A percentile compares a stretch with the other conserved stretches of the same genome.
Conservation (phyloP, 2,113 vertebrate species). For the Circaetus cinerascens region DNA sequence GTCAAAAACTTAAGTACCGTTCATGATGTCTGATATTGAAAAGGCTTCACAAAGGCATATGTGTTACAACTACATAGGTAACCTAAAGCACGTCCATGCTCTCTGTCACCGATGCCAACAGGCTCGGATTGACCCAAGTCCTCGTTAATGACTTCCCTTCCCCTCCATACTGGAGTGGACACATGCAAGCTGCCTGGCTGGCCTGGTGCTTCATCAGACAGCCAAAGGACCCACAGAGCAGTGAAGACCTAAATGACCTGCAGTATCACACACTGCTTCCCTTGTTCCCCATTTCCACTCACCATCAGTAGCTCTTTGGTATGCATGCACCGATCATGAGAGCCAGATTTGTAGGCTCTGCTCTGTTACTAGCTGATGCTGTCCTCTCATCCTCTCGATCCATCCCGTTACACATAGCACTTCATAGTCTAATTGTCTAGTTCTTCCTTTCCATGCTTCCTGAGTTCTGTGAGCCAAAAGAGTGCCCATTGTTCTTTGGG, state of each 20-base stretch:
- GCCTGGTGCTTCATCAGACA: background rate
- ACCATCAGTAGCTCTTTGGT: background rate
- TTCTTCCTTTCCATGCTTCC: slow-evolving; percentile 51
- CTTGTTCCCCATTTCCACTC: background rate
- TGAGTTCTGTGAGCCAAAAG: slow-evolving; percentile 58
- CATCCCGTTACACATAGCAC: background rate
- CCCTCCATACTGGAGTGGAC: background rate
- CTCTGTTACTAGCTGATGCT: background rate
- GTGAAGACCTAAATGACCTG: background rate
- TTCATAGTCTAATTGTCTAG: slow-evolving; percentile 34
- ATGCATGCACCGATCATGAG: background rate
- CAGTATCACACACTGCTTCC: background rate
- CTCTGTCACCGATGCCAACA: background rate
- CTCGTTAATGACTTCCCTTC: background rate
- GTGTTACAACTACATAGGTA: background rate
- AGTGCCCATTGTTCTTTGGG: slow-evolving; percentile 40
- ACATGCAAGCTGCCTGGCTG: background rate
- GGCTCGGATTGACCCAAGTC: background rate
- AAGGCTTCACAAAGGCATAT: background rate
- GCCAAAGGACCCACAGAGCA: background rate
- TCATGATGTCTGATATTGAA: background rate
- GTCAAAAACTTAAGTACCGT: background rate
- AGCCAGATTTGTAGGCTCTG: background rate
- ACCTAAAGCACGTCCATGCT: background rate
- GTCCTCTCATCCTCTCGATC: background rate